Evolutionary conservation across 2,888 invertebrate genomes (phyloP).

Genomic region (Matsumyia berberina): DNA sequence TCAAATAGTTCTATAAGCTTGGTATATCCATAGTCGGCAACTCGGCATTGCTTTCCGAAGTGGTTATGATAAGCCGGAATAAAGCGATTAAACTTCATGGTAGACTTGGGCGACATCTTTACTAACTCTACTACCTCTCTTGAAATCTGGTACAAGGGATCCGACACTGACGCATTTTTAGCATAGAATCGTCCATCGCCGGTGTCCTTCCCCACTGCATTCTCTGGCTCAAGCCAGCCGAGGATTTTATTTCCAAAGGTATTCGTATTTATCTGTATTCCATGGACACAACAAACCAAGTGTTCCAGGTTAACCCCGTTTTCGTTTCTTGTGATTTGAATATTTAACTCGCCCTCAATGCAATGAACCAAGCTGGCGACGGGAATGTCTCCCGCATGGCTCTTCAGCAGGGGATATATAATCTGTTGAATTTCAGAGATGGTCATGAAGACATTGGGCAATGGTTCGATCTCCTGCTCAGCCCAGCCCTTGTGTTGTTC

Average conservation of each 20-base stretch:
- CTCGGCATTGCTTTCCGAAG: slow-evolving; percentile 97
- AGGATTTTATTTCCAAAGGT: slow-evolving; percentile 84
- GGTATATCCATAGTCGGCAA: slow-evolving; percentile 98
- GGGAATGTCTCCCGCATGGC: slow-evolving; percentile 83
- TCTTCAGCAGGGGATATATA: slow-evolving; percentile 82
- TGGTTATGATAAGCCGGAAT: slow-evolving; percentile 98
- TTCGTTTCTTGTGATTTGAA: slow-evolving; percentile 83
- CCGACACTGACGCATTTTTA: slow-evolving; percentile 80
- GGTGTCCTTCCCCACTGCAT: slow-evolving; percentile 80
- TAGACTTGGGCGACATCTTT: slow-evolving; percentile 92
- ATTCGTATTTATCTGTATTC: slow-evolving; percentile 86
- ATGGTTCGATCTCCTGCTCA: slow-evolving; percentile 89
- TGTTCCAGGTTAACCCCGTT: slow-evolving; percentile 95
- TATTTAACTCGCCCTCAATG: slow-evolving; percentile 82
- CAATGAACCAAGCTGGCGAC: slow-evolving; percentile 83
- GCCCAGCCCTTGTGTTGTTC: slow-evolving; percentile 90
- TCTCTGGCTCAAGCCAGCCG: slow-evolving; percentile 81
- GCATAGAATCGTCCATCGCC: slow-evolving; percentile 79
- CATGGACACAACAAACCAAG: slow-evolving; percentile 92
- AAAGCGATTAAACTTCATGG: slow-evolving; percentile 93
- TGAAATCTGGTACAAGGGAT: slow-evolving; percentile 89
- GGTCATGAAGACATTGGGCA: slow-evolving; percentile 86
- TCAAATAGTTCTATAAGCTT: slow-evolving; percentile 95
- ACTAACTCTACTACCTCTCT: slow-evolving; percentile 94
- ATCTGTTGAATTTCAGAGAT: slow-evolving; percentile 83